Conservation (phyloP, 2,888 invertebrate genomes). For the Neoitamus cyanurus region DNA sequence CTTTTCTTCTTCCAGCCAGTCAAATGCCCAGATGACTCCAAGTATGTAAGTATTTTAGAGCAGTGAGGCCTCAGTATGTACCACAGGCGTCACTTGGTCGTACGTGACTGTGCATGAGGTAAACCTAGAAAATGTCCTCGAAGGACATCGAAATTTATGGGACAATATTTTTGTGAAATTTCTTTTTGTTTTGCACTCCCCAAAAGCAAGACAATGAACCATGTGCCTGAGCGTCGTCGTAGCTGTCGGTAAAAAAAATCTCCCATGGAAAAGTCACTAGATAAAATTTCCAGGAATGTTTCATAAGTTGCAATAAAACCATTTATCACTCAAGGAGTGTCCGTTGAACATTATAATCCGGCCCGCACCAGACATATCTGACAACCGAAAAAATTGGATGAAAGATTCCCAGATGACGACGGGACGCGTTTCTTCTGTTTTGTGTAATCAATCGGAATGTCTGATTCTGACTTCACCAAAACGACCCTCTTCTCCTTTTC, state of each 20-base stretch:
- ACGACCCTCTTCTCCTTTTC: not conserved
- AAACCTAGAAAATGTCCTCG: conserved; percentile 31
- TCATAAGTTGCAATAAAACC: not conserved
- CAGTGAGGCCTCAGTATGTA: not conserved
- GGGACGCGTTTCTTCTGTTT: not conserved
- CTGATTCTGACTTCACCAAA: not conserved
- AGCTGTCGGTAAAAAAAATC: not conserved
- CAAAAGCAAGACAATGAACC: conserved; percentile 3
- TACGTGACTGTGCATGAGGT: conserved; percentile 45
- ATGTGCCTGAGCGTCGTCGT: not conserved
- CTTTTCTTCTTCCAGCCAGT: not conserved
- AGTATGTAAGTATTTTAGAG: not conserved
- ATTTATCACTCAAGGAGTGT: not conserved
- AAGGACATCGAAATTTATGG: conserved; percentile 40
- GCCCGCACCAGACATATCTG: not conserved
- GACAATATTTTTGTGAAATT: conserved; percentile 37
- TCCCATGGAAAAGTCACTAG: not conserved
- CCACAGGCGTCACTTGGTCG: conserved; percentile 39
- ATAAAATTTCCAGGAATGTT: conserved; percentile 5
- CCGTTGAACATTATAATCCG: not conserved
- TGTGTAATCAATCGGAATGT: not conserved
- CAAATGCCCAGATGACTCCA: not conserved
- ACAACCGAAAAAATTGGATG: not conserved
- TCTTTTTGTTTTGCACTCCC: not conserved
- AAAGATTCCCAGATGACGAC: not conserved